Percentiles rank a stretch among this genome's conserved stretches.
Evolutionary conservation across 2,888 invertebrate genomes (phyloP).

Genomic region (Matsumyia berberina): DNA sequence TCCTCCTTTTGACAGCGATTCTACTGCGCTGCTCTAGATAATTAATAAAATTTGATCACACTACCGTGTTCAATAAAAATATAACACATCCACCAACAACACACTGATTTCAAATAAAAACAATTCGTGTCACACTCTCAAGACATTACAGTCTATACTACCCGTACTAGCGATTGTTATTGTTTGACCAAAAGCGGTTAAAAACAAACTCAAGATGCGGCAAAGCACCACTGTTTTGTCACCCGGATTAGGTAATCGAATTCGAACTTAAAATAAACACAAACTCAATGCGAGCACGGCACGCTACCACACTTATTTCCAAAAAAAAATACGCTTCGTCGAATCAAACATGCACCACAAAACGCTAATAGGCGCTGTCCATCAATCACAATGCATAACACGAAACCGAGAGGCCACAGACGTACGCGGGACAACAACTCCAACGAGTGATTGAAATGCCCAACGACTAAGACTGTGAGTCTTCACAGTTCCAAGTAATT

Average conservation of each 20-base stretch:
- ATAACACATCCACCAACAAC: slow-evolving; percentile 26
- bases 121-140: slow-evolving; percentile 33
- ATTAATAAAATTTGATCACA: neutral
- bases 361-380: slow-evolving; percentile 57
- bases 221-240: slow-evolving; percentile 49
- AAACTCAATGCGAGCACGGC: slow-evolving; percentile 35
- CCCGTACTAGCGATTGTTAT: slow-evolving; percentile 41
- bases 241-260: slow-evolving; percentile 67
- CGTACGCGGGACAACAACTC: slow-evolving; percentile 14
- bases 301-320: slow-evolving; percentile 43
- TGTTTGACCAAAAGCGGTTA: slow-evolving; percentile 48
- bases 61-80: slow-evolving; percentile 13
- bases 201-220: slow-evolving; percentile 48
- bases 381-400: slow-evolving; percentile 66
- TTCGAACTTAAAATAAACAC: slow-evolving; percentile 46
- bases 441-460: slow-evolving; percentile 36
- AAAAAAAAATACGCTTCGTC: slow-evolving; percentile 32
- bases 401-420: slow-evolving; percentile 47
- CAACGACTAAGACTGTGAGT: neutral
- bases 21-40: neutral
- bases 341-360: slow-evolving; percentile 63
- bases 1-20: neutral
- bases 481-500: slow-evolving; percentile 41
- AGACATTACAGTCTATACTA: slow-evolving; percentile 41
- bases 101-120: slow-evolving; percentile 9